Evolutionary conservation across 1,140 invertebrate genomes (phyloP), one percentile per base, ranked within the genome.

Genomic region (Ceratina japonica): DNA sequence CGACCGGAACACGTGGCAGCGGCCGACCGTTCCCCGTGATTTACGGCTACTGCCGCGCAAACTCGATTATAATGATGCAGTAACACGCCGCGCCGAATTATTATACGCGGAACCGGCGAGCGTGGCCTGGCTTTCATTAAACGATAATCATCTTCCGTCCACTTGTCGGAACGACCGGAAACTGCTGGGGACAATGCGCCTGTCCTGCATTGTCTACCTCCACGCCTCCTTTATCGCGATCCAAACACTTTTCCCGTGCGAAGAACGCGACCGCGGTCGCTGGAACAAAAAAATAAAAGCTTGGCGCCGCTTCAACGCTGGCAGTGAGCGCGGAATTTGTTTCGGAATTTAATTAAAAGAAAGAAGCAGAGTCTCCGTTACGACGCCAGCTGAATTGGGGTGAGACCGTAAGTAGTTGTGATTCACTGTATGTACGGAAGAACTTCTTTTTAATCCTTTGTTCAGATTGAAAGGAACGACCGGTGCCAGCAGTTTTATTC

Each of bases 11-110:
- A 75, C 69, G 58, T 79, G 80, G 81, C 71, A 74, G 49, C 37
- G 59, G 22, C 44, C 59, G 72, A 70, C 63, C 79, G 79, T 69
- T 80, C 49, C 73, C 37, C 59, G 54, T 84, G 82, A 86, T 86
- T 86, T 84, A 86, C 76, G 68, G 72, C 82, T 74, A 79, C 84
- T 73, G 75, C 56, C 66, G 31, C 18, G 66, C 72, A 82, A 82
- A 86, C 79, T 86, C 73, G 84, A 84, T 86, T 84, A 84, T 84
- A 86, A 86, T 82, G 84, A 86, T 82, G 78, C 84, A 79, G 69
- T 54, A 68, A 74, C 84, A 80, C 72, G 78, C 62, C 64, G 81
- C 61, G 81, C 64, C 63, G 74, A 85, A 83, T 85, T 81, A 70
- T 37, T 81, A 70, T 37, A 85, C 61, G 68, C 76, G 59, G 51